These are phyloP conservation scores for Tolypeutes matacus DNA, from an alignment of 2,797 vertebrate genomes.

Conservation along the genomic window DNA sequence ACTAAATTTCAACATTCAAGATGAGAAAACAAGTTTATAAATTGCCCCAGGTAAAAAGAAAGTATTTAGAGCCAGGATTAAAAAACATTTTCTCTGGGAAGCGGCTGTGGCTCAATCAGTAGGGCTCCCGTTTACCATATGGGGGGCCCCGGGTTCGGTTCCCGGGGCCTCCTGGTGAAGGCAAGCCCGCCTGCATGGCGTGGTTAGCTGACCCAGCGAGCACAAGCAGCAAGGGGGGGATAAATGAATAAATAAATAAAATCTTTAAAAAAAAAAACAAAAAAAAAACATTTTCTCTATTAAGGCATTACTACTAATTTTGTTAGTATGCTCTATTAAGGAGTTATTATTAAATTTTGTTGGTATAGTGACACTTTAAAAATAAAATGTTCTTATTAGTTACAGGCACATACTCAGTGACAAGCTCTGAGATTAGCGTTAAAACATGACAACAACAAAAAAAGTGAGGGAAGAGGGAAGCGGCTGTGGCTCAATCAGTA, in stretches of 20 bases:
- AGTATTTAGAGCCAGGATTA: neutral
- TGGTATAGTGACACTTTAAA: neutral
- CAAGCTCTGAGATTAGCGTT: neutral
- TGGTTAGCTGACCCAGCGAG: no score
- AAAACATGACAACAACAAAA: neutral
- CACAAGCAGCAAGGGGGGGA: no score
- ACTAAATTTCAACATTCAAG: neutral
- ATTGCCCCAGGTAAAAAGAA: neutral
- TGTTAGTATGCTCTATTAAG: neutral
- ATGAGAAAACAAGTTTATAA: constrained; percentile 13
- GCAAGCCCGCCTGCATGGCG: no score
- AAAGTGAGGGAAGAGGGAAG: neutral
- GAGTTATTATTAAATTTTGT: constrained; percentile 4
- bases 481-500: no score
- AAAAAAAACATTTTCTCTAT: neutral
- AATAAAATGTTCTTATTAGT: constrained; percentile 29
- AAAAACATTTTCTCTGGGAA: neutral
- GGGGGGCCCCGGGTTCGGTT: no score
- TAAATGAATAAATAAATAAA: no score
- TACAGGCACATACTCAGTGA: neutral
- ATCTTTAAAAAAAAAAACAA: no score
- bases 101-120: no score
- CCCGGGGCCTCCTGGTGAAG: no score
- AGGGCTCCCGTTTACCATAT: no score
- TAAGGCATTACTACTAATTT: constrained; percentile 11